These are phyloP conservation scores for Paracentrotus lividus DNA, from an alignment of 53 echinoderm and acorn worm genomes.

Conservation along the genomic window DNA sequence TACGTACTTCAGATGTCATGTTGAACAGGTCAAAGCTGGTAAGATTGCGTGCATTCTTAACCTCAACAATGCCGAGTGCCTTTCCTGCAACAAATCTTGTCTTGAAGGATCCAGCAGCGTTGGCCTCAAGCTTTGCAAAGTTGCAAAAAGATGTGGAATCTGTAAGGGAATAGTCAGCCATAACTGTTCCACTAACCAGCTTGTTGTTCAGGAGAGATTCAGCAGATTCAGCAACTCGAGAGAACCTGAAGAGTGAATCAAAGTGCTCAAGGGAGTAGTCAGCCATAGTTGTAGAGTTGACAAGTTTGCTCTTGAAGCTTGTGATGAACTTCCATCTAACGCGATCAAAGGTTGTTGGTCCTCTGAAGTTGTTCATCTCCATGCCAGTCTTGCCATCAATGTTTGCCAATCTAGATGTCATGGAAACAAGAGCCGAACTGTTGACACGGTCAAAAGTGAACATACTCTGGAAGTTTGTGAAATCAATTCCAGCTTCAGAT, in stretches of 20 bases:
- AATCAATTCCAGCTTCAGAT: conserved; percentile 72
- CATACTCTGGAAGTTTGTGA: conserved; percentile 72
- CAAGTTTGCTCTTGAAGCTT: conserved; percentile 69
- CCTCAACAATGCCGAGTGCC: conserved; percentile 42
- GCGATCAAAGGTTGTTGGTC: conserved; percentile 25
- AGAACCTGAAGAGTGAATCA: conserved; percentile 79
- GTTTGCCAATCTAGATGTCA: conserved; percentile 76
- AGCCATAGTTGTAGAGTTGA: conserved; percentile 74
- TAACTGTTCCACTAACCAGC: not conserved
- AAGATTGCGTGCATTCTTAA: conserved; percentile 63
- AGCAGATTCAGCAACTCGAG: conserved; percentile 54
- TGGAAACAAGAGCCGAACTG: conserved; percentile 64
- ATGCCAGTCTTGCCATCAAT: conserved; percentile 74
- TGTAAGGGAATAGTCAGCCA: conserved; percentile 18
- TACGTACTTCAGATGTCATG: conserved; percentile 18
- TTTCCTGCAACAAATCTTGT: conserved; percentile 52
- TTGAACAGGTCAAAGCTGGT: conserved; percentile 74
- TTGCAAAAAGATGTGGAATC: conserved; percentile 74
- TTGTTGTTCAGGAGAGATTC: conserved; percentile 69
- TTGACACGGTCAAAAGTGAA: conserved; percentile 74
- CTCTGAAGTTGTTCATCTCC: conserved; percentile 65
- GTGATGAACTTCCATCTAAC: conserved; percentile 62
- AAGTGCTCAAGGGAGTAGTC: conserved; percentile 74
- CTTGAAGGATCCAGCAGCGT: conserved; percentile 40
- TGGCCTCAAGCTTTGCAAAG: conserved; percentile 72